Percentiles rank a stretch among this genome's conserved stretches.
phyloP scores from a whole-genome alignment of 2,888 invertebrate species.

The Eupithecia tripunctaria region DNA sequence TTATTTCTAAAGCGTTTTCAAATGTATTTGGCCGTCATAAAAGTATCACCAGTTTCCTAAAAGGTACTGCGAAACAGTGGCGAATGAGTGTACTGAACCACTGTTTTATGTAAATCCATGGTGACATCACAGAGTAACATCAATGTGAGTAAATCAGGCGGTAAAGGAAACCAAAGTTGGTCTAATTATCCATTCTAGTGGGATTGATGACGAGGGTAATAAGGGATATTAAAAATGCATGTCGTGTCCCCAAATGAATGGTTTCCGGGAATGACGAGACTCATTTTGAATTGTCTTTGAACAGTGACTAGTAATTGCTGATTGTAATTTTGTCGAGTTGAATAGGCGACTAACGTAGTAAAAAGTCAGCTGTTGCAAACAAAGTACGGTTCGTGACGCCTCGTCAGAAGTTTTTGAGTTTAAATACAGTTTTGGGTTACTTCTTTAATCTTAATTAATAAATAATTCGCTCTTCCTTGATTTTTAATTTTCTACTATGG shows the following conservation, averaged over 20 bases:
- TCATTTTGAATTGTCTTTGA: not conserved
- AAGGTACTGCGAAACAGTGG: no score
- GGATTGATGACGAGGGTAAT: not conserved
- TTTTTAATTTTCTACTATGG: not conserved
- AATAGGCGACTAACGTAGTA: not conserved
- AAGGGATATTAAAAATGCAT: not conserved
- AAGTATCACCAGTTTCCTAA: no score
- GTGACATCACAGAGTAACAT: not conserved
- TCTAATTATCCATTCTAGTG: not conserved
- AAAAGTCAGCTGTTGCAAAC: not conserved
- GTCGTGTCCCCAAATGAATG: not conserved
- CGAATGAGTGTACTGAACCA: no score
- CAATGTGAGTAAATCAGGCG: not conserved
- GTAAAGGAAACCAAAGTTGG: not conserved
- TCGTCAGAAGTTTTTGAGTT: not conserved
- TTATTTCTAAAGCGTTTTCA: no score
- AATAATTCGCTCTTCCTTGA: no score
- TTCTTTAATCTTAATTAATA: no score
- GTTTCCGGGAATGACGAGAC: not conserved
- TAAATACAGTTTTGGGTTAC: no score
- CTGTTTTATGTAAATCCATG: not conserved
- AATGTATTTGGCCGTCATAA: no score
- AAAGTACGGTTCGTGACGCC: not conserved
- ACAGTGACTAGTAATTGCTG: not conserved
- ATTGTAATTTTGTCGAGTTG: not conserved